These are phyloP conservation scores for Mesocricetus auratus DNA, from an alignment of 2,113 vertebrate genomes.

Conservation along the genomic window DNA sequence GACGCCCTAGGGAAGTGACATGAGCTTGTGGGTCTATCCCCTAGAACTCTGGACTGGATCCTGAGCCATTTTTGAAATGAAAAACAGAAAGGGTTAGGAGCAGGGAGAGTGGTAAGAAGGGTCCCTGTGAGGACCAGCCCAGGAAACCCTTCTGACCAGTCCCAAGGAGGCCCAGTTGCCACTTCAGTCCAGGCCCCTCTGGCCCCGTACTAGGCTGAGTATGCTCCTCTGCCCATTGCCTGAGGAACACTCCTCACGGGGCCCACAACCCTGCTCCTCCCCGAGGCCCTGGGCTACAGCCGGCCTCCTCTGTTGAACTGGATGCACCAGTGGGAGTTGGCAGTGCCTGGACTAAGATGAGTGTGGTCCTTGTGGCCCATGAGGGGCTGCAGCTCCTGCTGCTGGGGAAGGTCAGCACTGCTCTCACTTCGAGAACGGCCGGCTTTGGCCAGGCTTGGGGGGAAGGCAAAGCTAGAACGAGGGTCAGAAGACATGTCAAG, in stretches of 20 bases:
- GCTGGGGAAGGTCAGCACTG: slow-evolving; percentile 81
- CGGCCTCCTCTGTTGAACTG: slow-evolving; percentile 88
- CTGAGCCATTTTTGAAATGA: slow-evolving; percentile 35
- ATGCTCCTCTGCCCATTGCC: neutral
- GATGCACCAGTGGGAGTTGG: slow-evolving; percentile 84
- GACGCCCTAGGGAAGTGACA: slow-evolving; percentile 7
- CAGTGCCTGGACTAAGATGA: slow-evolving; percentile 82
- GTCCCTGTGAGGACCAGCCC: slow-evolving; percentile 50
- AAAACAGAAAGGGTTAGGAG: slow-evolving; percentile 5
- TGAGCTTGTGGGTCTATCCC: neutral
- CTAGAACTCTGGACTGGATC: slow-evolving; percentile 37
- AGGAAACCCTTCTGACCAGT: slow-evolving; percentile 45
- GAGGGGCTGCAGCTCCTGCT: slow-evolving; percentile 93
- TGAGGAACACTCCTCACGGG: neutral
- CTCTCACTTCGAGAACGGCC: slow-evolving; percentile 87
- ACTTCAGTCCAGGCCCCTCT: slow-evolving; percentile 41
- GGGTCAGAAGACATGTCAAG: slow-evolving; percentile 72
- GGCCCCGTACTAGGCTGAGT: neutral
- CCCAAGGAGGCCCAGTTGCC: slow-evolving; percentile 22
- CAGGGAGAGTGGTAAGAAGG: slow-evolving; percentile 29
- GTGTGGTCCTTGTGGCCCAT: slow-evolving; percentile 88
- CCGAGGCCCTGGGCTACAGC: slow-evolving; percentile 81
- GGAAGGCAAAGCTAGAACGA: slow-evolving; percentile 88
- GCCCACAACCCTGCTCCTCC: neutral
- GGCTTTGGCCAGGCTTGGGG: slow-evolving; percentile 83